Conservation (phyloP, 2,113 vertebrate genomes). For the Oxyruncus cristatus region DNA sequence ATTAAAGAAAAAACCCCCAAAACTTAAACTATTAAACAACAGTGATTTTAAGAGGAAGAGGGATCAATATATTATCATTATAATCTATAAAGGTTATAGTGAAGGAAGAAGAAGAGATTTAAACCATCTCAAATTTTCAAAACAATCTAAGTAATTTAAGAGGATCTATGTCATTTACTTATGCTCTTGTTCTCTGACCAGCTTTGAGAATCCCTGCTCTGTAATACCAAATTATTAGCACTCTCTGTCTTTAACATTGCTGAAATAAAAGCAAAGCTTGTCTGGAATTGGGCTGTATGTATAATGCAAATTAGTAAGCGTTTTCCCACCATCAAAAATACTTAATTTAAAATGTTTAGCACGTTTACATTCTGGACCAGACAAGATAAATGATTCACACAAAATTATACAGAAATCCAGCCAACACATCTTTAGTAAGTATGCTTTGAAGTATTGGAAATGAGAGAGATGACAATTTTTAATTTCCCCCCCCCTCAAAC, state of each 20-base stretch:
- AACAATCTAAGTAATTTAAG: neutral
- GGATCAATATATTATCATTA: neutral
- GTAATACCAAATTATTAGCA: neutral
- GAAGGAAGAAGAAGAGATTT: neutral
- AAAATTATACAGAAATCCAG: slow-evolving; percentile 39
- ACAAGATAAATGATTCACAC: slow-evolving; percentile 40
- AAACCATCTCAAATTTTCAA: neutral
- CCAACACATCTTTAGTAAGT: neutral
- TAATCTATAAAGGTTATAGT: neutral
- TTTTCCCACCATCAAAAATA: neutral
- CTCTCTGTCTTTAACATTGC: neutral
- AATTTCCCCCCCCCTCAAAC: neutral
- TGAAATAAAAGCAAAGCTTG: neutral
- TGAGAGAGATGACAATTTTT: neutral
- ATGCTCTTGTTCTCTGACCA: neutral
- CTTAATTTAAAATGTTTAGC: slow-evolving; percentile 19
- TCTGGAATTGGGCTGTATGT: neutral
- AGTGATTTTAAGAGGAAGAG: neutral
- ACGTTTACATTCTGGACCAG: slow-evolving; percentile 43
- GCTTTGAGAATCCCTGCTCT: neutral
- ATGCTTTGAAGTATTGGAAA: slow-evolving; percentile 22
- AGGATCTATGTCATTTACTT: neutral
- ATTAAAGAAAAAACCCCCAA: neutral
- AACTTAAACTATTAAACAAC: neutral
- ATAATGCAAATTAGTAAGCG: slow-evolving; percentile 19